A percentile compares a stretch with the other conserved stretches of the same genome.
These are phyloP conservation scores for Vanessa tameamea DNA, from an alignment of 1,140 invertebrate species.

Conservation along the genomic window DNA sequence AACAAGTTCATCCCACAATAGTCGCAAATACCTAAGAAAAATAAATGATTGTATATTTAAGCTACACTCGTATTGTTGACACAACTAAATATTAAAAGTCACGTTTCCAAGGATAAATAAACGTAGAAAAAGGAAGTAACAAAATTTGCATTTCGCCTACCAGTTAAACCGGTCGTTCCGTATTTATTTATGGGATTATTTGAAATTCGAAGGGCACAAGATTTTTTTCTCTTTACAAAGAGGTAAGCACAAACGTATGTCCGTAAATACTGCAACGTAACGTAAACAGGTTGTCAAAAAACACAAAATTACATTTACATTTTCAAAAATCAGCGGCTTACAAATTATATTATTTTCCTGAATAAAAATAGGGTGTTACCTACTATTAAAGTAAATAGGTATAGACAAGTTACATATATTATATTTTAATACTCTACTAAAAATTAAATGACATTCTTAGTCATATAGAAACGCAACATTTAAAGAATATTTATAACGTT, in stretches of 20 bases:
- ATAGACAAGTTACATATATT: too few relatives aligned
- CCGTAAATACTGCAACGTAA: too few relatives aligned
- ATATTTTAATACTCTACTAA: too few relatives aligned
- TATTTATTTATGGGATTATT: constrained; percentile 59
- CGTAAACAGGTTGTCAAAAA: too few relatives aligned
- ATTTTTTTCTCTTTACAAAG: constrained; percentile 35
- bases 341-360: too few relatives aligned
- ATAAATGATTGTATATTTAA: background rate
- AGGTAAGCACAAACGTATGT: background rate
- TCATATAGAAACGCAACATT: too few relatives aligned
- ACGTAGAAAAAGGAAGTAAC: constrained; percentile 51
- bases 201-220: constrained; percentile 50
- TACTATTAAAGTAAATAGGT: too few relatives aligned
- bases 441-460: too few relatives aligned
- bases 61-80: background rate
- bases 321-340: too few relatives aligned
- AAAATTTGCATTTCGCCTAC: constrained; percentile 48
- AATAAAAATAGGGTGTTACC: too few relatives aligned
- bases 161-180: constrained; percentile 43
- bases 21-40: background rate
- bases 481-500: too few relatives aligned
- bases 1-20: background rate
- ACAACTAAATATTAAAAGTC: constrained; percentile 41
- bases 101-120: constrained; percentile 54
- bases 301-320: too few relatives aligned